A percentile compares a stretch with the other conserved stretches of the same genome.
These are phyloP conservation scores for Osmoderma eremita DNA, from an alignment of 2,888 invertebrate genomes.

Conservation along the genomic window DNA sequence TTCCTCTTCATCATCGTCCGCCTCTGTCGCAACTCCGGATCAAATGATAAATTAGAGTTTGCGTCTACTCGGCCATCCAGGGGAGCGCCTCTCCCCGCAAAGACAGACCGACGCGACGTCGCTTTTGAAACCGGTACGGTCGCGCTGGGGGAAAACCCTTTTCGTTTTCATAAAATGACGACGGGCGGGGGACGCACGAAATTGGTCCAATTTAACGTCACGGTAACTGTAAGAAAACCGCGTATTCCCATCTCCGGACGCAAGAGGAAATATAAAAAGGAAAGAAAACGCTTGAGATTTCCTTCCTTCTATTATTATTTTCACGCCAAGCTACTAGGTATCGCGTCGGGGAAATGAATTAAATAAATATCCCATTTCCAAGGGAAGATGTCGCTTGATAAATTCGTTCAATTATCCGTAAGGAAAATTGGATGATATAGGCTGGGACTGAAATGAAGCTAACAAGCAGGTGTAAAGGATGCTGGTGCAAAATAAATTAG, in stretches of 20 bases:
- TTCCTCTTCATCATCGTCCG: conserved; percentile 16
- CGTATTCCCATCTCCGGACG: conserved; percentile 22
- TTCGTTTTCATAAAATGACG: conserved; percentile 26
- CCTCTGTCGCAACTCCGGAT: conserved; percentile 8
- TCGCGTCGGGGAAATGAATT: conserved; percentile 16
- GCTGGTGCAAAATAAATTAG: too few relatives aligned
- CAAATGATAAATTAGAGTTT: conserved; percentile 36
- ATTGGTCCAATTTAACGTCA: conserved; percentile 28
- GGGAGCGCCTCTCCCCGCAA: too few relatives aligned
- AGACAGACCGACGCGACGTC: conserved; percentile 12
- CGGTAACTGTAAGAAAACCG: conserved; percentile 7
- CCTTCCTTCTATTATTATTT: conserved; percentile 18
- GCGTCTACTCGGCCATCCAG: background rate
- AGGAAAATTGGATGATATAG: conserved; percentile 13
- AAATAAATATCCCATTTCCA: conserved; percentile 24
- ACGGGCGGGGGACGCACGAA: conserved; percentile 25
- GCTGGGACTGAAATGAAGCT: background rate
- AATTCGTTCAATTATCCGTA: conserved; percentile 30
- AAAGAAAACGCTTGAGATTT: conserved; percentile 5
- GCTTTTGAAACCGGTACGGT: conserved; percentile 22
- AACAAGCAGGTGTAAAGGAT: background rate
- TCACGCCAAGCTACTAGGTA: conserved; percentile 22
- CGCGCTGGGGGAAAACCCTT: conserved; percentile 27
- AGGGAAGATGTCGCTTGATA: conserved; percentile 18
- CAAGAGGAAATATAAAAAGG: conserved; percentile 34